These are phyloP conservation scores for Dryococelus australis DNA, from an alignment of 2,888 invertebrate species.

Conservation along the genomic window DNA sequence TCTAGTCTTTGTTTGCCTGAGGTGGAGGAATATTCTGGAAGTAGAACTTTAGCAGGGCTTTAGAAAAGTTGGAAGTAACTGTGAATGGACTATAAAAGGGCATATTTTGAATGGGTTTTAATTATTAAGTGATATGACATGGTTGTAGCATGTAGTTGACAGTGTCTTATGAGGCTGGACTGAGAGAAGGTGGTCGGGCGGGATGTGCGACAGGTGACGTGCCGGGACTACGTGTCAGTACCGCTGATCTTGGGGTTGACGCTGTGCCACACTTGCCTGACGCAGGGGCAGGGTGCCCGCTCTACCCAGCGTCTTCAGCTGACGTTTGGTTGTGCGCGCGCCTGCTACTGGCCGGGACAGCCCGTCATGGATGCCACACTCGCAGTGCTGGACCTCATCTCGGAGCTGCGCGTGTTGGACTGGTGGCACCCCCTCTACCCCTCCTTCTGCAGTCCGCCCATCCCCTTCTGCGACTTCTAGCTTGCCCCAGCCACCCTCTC, in stretches of 20 bases:
- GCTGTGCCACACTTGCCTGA: constrained; percentile 63
- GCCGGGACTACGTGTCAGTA: constrained; percentile 64
- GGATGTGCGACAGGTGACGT: constrained; percentile 60
- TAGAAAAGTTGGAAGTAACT: no score
- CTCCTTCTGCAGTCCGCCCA: constrained; percentile 47
- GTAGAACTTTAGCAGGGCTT: no score
- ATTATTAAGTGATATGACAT: no score
- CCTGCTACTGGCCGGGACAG: constrained; percentile 53
- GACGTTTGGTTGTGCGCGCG: constrained; percentile 61
- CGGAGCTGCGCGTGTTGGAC: constrained; percentile 64
- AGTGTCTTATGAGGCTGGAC: no score
- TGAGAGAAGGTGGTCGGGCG: background rate
- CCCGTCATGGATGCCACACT: constrained; percentile 52
- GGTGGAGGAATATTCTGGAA: no score
- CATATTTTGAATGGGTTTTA: no score
- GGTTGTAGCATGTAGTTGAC: no score
- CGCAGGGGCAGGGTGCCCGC: constrained; percentile 63
- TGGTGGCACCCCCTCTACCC: constrained; percentile 74
- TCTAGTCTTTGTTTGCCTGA: no score
- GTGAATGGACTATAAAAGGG: no score
- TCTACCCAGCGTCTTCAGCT: constrained; percentile 62
- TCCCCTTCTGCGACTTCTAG: no score
- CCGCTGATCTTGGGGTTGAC: constrained; percentile 69
- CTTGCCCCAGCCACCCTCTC: no score
- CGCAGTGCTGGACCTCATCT: constrained; percentile 62